These are phyloP conservation scores for Actinemys pallida DNA, from an alignment of 2,113 vertebrate genomes.

Conservation along the genomic window DNA sequence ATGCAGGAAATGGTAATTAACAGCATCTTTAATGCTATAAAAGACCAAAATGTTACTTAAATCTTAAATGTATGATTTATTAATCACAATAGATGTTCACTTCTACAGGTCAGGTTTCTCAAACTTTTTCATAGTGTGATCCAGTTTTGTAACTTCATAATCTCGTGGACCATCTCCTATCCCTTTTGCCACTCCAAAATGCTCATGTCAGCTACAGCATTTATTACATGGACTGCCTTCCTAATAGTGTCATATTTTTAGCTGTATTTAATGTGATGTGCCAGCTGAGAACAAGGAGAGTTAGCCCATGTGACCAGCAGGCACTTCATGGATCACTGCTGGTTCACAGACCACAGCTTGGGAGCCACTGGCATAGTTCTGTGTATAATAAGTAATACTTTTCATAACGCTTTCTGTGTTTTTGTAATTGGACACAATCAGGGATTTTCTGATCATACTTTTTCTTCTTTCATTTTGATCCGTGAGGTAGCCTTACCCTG, in stretches of 20 bases:
- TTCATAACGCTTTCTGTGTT: background rate
- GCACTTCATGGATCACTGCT: no score
- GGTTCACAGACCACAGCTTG: background rate
- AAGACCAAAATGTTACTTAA: background rate
- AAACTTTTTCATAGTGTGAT: background rate
- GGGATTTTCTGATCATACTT: background rate
- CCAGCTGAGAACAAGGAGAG: background rate
- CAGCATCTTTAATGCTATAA: background rate
- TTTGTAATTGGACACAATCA: background rate
- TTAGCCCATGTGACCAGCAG: background rate
- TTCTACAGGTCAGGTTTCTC: background rate
- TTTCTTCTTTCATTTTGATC: background rate
- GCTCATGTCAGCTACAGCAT: background rate
- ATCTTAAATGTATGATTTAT: background rate
- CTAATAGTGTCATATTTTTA: background rate
- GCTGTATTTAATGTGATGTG: background rate
- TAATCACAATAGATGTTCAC: background rate
- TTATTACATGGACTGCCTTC: background rate
- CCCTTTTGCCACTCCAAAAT: background rate
- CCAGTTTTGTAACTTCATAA: background rate
- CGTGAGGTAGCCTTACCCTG: background rate
- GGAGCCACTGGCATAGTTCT: background rate
- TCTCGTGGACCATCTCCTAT: rapidly evolving
- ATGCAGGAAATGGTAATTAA: slow-evolving; percentile 79
- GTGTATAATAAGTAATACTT: background rate